These are phyloP conservation scores for Capitella teleta DNA, from an alignment of 1,140 invertebrate genomes.

Conservation along the genomic window DNA sequence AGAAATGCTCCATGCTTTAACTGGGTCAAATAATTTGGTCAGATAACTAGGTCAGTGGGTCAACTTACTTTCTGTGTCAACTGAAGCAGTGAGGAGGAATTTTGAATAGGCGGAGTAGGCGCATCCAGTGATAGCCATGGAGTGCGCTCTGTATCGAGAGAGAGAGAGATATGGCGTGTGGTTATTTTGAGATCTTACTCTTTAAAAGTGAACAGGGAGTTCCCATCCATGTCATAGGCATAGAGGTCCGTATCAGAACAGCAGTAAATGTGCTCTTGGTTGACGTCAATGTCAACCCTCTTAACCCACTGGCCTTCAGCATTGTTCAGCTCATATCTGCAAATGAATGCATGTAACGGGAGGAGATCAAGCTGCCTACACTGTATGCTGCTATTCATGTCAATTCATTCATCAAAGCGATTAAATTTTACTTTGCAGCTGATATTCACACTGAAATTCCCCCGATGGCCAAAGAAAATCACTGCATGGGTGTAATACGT, in stretches of 20 bases:
- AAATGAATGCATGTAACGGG: too few relatives aligned
- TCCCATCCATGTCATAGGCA: constrained; percentile 34
- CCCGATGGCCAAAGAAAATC: too few relatives aligned
- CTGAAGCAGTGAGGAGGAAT: constrained; percentile 30
- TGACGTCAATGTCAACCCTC: constrained; percentile 31
- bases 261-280: constrained; percentile 35
- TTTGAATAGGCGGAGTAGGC: constrained; percentile 26
- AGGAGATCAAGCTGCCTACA: too few relatives aligned
- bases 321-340: constrained; percentile 29
- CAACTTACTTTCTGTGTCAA: constrained; percentile 30
- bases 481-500: too few relatives aligned
- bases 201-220: constrained; percentile 27
- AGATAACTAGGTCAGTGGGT: too few relatives aligned
- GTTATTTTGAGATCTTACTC: too few relatives aligned
- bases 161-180: too few relatives aligned
- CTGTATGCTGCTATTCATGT: too few relatives aligned
- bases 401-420: too few relatives aligned
- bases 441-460: too few relatives aligned
- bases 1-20: constrained; percentile 37
- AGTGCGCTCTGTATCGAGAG: constrained; percentile 31
- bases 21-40: constrained; percentile 16
- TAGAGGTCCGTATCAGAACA: constrained; percentile 37
- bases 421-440: too few relatives aligned
- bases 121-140: constrained; percentile 37
- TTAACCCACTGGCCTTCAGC: constrained; percentile 41